Evolutionary conservation across 2,888 invertebrate genomes (phyloP).

Genomic region (Brachycybe producta): DNA sequence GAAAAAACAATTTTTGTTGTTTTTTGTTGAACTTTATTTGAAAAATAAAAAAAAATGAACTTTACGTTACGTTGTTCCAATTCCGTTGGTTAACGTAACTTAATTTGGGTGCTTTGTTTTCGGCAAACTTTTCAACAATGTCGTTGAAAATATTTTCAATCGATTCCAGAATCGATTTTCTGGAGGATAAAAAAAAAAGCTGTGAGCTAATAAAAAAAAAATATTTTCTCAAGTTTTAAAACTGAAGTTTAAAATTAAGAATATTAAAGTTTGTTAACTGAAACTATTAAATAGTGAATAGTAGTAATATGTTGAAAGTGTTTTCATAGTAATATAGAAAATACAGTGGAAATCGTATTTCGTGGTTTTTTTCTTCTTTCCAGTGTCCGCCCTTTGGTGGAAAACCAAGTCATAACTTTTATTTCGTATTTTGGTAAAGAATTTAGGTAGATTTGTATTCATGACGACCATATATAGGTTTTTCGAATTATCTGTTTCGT

Average conservation of each 20-base stretch:
- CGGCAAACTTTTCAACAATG: background rate
- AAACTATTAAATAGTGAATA: background rate
- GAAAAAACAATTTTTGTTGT: background rate
- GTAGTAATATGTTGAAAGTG: background rate
- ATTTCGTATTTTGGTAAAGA: no score
- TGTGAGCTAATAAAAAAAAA: background rate
- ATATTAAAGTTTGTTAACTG: no score
- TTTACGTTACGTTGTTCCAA: constrained; percentile 10
- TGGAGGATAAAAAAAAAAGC: background rate
- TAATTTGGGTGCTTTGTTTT: background rate
- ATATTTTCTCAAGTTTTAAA: background rate
- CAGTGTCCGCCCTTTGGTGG: no score
- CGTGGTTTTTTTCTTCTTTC: no score
- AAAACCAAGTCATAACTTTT: no score
- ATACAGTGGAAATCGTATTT: no score
- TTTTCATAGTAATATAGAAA: background rate
- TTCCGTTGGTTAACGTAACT: background rate
- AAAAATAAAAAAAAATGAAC: background rate
- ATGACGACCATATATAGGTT: no score
- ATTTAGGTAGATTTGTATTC: no score
- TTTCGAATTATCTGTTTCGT: no score
- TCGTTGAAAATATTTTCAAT: constrained; percentile 5
- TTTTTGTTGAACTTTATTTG: background rate
- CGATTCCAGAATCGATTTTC: background rate
- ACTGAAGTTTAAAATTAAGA: background rate